Evolutionary conservation across 1,140 invertebrate species (phyloP), one percentile per base, ranked within the genome.

Genomic region (Sitophilus oryzae): DNA sequence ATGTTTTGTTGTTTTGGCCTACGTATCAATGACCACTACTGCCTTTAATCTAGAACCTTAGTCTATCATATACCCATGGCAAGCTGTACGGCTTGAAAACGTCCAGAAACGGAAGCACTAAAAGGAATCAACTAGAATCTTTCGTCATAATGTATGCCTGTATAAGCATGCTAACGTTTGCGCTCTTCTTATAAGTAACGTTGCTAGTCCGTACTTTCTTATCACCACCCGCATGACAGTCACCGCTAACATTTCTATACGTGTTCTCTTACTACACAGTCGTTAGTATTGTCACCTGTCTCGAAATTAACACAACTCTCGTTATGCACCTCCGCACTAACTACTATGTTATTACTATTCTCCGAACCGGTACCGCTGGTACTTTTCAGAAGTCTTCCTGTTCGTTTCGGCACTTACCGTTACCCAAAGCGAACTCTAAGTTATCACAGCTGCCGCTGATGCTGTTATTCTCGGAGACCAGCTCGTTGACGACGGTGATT

Each of bases 111-210:
- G 49, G 49, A 52, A 43, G 49, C 49, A 22, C 44, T 30, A 52
- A 43, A 43, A 52, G 45, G 47, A 49, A 49, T 35, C 42, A 44
- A 20, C 8, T 20, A 18, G 38, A 49, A 56, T 18, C 19, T 14
- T 56, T 23, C n/a, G 70, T 71, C 70, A 71, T 71, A 71, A 71
- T 25, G 70, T 70, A 59, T 70, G 70, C 58, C 70, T 66, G 59
- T 42, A 69, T 67, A 36, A 70, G 57, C 60, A 70, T 64, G 50
- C 56, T 69, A 40, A 66, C 63, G 48, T 66, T 64, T 35, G 61
- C 49, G 14, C 60, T 61, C 34, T 66, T 65, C 35, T 67, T 68
- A 42, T 64, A 63, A 20, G 54, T 61, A 52, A 60, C 59, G 38
- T 53, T 58, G 58, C 35, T 54, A 15, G 48, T 52, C 42, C 30